These are phyloP conservation scores for Actinernus sp. DNA, from an alignment of 92 coral and sea anemone species.

Conservation along the genomic window DNA sequence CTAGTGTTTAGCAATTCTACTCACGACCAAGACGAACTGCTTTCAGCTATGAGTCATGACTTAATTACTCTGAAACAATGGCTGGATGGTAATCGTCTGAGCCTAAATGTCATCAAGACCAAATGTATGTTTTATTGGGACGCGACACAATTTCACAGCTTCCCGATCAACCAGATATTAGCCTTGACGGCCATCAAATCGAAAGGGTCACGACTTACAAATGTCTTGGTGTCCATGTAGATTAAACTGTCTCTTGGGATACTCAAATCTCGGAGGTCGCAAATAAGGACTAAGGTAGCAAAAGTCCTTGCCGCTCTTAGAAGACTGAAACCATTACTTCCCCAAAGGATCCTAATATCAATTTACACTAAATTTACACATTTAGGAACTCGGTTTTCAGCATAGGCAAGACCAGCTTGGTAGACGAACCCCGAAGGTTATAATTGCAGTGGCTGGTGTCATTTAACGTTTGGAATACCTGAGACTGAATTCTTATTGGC, in stretches of 20 bases:
- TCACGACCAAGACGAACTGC: neutral
- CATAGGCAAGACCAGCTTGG: too few relatives aligned
- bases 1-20: too few relatives aligned
- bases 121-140: constrained; percentile 25
- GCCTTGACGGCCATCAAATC: constrained; percentile 7
- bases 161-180: constrained; percentile 19
- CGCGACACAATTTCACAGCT: constrained; percentile 11
- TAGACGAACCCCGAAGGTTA: too few relatives aligned
- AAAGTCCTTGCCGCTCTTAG: neutral
- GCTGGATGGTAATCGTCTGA: constrained; percentile 22
- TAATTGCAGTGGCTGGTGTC: too few relatives aligned
- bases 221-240: constrained; percentile 14
- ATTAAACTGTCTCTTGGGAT: constrained; percentile 20
- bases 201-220: constrained; percentile 27
- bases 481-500: too few relatives aligned
- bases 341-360: neutral
- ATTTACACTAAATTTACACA: too few relatives aligned
- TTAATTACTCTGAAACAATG: constrained; percentile 15
- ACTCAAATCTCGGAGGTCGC: constrained; percentile 12
- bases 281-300: neutral
- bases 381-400: too few relatives aligned
- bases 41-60: constrained; percentile 20
- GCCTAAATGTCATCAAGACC: constrained; percentile 32
- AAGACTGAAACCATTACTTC: neutral
- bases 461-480: too few relatives aligned